phyloP scores from a whole-genome alignment of 2,797 vertebrate species.

The Prionace glauca region DNA sequence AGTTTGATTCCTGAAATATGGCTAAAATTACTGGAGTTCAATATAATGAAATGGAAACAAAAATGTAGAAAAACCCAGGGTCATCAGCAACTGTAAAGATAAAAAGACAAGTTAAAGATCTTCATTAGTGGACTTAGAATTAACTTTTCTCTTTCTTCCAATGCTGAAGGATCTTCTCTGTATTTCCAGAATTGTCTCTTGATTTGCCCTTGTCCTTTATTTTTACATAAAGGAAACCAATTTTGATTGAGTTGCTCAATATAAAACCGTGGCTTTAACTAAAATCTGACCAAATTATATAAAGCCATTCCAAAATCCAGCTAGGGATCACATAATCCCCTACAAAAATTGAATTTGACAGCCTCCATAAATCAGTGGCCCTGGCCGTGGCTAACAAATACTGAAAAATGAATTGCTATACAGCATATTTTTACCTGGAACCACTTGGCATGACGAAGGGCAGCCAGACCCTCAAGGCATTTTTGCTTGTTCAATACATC shows the following conservation, averaged over 20 bases:
- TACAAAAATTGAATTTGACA: background rate
- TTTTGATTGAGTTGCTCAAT: background rate
- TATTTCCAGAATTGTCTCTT: background rate
- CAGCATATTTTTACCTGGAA: slow-evolving; percentile 66
- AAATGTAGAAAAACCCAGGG: background rate
- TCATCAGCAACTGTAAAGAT: background rate
- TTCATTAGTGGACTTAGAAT: background rate
- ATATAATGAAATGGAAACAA: background rate
- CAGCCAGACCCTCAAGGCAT: slow-evolving; percentile 69
- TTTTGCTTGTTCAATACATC: slow-evolving; percentile 63
- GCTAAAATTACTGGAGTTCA: background rate
- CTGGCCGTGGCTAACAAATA: background rate
- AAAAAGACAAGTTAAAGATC: background rate
- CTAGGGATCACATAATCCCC: background rate
- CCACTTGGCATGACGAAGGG: slow-evolving; percentile 76
- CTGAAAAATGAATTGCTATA: background rate
- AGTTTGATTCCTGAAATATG: background rate
- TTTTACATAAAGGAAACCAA: background rate
- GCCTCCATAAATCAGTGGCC: background rate
- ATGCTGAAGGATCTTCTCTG: background rate
- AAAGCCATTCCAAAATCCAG: background rate
- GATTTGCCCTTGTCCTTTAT: background rate
- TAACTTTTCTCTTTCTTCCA: background rate
- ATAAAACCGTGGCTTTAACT: background rate
- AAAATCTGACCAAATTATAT: background rate